A percentile compares a stretch with the other conserved stretches of the same genome.
Evolutionary conservation across 2,113 vertebrate species (phyloP).

Genomic region (Ancistrus triradiatus): DNA sequence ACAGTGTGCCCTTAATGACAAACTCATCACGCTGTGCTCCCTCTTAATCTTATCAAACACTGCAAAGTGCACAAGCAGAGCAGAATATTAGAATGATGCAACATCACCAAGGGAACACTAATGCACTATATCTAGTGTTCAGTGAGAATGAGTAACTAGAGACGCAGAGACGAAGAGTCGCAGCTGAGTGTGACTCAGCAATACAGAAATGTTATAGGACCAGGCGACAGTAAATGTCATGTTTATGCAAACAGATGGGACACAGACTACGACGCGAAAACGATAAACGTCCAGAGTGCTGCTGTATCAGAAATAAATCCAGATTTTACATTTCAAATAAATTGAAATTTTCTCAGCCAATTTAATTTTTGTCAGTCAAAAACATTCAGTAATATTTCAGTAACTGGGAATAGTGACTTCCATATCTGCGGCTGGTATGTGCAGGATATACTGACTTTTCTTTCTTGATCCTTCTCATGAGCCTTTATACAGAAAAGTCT

Average conservation of each 20-base stretch:
- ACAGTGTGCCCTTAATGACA: neutral
- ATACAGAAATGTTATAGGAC: conserved; percentile 7
- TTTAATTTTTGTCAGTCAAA: too few species aligned
- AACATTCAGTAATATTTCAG: too few species aligned
- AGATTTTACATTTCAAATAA: too few species aligned
- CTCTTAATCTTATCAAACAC: neutral
- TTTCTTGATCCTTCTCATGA: too few species aligned
- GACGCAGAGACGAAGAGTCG: neutral
- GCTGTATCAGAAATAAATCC: neutral
- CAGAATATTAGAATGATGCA: neutral
- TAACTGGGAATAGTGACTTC: too few species aligned
- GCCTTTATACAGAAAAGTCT: too few species aligned
- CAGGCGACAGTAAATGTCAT: conserved; percentile 27
- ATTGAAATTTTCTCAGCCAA: too few species aligned
- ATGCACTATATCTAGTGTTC: conserved; percentile 11
- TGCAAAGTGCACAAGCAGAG: neutral
- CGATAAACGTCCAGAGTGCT: neutral
- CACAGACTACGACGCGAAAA: neutral
- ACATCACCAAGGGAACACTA: neutral
- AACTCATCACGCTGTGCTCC: neutral
- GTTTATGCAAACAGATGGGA: conserved; percentile 21
- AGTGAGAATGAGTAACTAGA: neutral
- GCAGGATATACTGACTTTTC: too few species aligned
- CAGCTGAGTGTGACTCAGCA: conserved; percentile 28
- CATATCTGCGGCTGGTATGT: too few species aligned